Evolutionary conservation across 2,113 vertebrate genomes (phyloP).

Genomic region (Elephas maximus): DNA sequence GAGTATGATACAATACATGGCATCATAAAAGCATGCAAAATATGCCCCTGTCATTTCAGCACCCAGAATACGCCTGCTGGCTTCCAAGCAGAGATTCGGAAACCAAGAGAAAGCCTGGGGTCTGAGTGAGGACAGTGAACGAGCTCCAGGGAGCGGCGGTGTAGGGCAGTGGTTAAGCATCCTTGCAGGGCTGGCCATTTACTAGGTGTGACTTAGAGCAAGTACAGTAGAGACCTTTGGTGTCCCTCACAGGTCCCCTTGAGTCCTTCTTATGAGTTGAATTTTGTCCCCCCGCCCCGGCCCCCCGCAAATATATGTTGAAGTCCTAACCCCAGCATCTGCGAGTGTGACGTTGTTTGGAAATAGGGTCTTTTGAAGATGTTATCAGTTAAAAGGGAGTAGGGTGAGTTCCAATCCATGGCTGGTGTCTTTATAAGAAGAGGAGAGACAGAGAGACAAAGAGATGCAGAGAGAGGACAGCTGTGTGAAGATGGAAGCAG

Average conservation of each 20-base stretch:
- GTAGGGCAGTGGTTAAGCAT: rapidly evolving
- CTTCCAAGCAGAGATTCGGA: neutral
- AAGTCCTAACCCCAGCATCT: neutral
- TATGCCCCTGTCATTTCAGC: rapidly evolving
- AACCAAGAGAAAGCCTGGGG: rapidly evolving
- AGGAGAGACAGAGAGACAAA: neutral
- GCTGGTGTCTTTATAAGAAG: neutral
- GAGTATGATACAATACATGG: rapidly evolving
- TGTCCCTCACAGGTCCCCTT: rapidly evolving
- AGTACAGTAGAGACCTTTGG: too few species aligned
- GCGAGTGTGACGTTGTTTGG: neutral
- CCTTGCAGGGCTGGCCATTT: neutral
- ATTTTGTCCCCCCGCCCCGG: neutral
- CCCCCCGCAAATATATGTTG: neutral
- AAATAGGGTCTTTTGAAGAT: neutral
- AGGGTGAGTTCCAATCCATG: neutral
- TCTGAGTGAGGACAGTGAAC: rapidly evolving
- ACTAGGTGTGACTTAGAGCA: neutral
- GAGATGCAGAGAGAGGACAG: neutral
- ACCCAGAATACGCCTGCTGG: rapidly evolving
- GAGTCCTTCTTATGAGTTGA: neutral
- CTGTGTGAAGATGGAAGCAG: neutral
- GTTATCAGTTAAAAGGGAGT: neutral
- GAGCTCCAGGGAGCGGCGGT: rapidly evolving
- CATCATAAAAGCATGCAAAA: rapidly evolving